Evolutionary conservation across 2,797 vertebrate genomes (phyloP).

Genomic region (Nannoperca obscura): DNA sequence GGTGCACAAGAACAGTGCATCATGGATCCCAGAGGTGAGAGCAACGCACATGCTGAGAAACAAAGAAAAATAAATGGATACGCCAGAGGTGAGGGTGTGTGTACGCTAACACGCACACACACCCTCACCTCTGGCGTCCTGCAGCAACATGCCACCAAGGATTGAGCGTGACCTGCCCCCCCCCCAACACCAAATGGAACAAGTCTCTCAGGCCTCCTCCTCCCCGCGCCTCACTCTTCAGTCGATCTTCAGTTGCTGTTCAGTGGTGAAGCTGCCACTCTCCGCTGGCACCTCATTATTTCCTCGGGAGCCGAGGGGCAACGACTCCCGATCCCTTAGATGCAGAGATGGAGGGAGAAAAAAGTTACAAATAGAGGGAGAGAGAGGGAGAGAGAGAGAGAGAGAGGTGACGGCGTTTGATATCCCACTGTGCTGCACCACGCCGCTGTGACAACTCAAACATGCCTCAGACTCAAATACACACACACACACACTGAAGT

Average conservation of each 20-base stretch:
- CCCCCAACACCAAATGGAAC: constrained; percentile 18
- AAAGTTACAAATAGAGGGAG: constrained; percentile 23
- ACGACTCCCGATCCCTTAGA: constrained; percentile 56
- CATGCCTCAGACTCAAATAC: constrained; percentile 27
- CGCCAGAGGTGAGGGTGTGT: too few relatives aligned
- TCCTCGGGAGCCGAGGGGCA: constrained; percentile 59
- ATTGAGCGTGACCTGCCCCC: background rate
- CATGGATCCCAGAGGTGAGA: constrained; percentile 28
- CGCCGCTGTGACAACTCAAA: constrained; percentile 59
- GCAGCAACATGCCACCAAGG: constrained; percentile 10
- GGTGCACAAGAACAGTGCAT: constrained; percentile 11
- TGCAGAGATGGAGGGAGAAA: constrained; percentile 40
- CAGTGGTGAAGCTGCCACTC: constrained; percentile 22
- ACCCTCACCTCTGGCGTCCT: background rate
- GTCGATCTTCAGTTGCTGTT: constrained; percentile 27
- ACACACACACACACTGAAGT: constrained; percentile 44
- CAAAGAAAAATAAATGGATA: constrained; percentile 11
- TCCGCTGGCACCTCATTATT: constrained; percentile 68
- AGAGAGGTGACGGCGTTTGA: constrained; percentile 26
- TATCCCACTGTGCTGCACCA: constrained; percentile 53
- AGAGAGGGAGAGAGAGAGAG: background rate
- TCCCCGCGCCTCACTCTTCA: constrained; percentile 17
- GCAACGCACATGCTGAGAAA: background rate
- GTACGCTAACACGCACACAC: background rate
- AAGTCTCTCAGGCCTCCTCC: constrained; percentile 39